Evolutionary conservation across 2,113 vertebrate genomes (phyloP).

Genomic region (Ornithorhynchus anatinus): DNA sequence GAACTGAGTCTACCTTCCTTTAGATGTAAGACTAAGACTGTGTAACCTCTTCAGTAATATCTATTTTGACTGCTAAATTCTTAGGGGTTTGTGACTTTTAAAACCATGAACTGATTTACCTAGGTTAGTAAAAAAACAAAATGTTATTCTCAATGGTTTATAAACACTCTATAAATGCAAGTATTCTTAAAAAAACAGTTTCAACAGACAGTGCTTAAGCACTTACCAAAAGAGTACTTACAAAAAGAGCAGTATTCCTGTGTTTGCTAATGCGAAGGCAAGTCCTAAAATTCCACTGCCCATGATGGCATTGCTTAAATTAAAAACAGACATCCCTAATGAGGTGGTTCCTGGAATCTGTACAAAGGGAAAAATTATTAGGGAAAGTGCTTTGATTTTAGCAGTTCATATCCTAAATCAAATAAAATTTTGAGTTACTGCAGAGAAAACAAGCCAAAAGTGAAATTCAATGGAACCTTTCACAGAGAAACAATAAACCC

Average conservation of each 20-base stretch:
- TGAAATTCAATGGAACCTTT: neutral
- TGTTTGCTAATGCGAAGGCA: constrained; percentile 79
- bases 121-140: neutral
- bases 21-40: too few relatives aligned
- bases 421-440: neutral
- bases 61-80: too few relatives aligned
- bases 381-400: too few relatives aligned
- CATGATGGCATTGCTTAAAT: constrained; percentile 82
- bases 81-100: too few relatives aligned
- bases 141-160: neutral
- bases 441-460: neutral
- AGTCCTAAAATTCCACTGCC: constrained; percentile 82
- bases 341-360: constrained; percentile 79
- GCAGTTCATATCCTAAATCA: neutral
- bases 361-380: constrained; percentile 34
- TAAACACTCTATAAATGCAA: constrained; percentile 1
- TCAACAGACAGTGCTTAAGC: constrained; percentile 12
- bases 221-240: constrained; percentile 74
- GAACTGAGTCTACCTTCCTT: too few relatives aligned
- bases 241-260: constrained; percentile 78
- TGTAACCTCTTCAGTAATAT: too few relatives aligned
- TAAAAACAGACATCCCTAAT: constrained; percentile 77
- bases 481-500: too few relatives aligned
- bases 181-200: constrained; percentile 7
- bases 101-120: neutral